Evolutionary conservation across 2,888 invertebrate genomes (phyloP), one percentile per base, ranked within the genome.

Genomic region (Hyposoter dolosus): DNA sequence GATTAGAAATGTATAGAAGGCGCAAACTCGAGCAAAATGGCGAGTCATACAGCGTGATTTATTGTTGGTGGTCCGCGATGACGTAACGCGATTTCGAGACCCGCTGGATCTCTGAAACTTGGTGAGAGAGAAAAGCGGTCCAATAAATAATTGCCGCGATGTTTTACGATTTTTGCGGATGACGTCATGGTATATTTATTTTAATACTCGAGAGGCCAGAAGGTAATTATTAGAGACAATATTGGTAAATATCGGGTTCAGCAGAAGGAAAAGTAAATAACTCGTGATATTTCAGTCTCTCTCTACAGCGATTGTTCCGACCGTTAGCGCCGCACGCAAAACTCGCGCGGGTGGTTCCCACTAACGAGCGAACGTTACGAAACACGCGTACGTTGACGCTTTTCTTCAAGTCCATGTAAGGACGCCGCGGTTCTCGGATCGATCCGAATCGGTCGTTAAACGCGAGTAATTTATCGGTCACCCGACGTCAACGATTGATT

Each of bases 1-100:
- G 7, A 12, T 40, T 10, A 82, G 63, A 56, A 77, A 81, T 80
- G 77, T 15, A 74, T 82, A 74, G 68, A 86, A 82, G 40, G 10
- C 45, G 63, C 45, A 50, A 28, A 72, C 50, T 53, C 72, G 75
- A 71, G 56, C 45, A 50, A 56, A 79, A 47, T 50, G 47, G 71
- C 81, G 47, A 78, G 65, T 72, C 68, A 35, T n/a, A 50, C 32
- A 53, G 32, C 66, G 79, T 84, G 78, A 86, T 83, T 86, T 86
- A 83, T 86, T 60, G 76, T 83, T 68, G 40, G 56, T 53, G 50
- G 71, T 50, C 72, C n/a, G 0, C 23, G 68, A 45, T 83, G 83
- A 86, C 81, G 83, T 81, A 86, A 83, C 74, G n/a, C 15, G 28
- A 50, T 45, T 75, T n/a, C 35, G 32, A 15, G 53, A 82, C 63